Conservation (phyloP, 1,140 invertebrate species). For the Aphelenchoides avenae region DNA sequence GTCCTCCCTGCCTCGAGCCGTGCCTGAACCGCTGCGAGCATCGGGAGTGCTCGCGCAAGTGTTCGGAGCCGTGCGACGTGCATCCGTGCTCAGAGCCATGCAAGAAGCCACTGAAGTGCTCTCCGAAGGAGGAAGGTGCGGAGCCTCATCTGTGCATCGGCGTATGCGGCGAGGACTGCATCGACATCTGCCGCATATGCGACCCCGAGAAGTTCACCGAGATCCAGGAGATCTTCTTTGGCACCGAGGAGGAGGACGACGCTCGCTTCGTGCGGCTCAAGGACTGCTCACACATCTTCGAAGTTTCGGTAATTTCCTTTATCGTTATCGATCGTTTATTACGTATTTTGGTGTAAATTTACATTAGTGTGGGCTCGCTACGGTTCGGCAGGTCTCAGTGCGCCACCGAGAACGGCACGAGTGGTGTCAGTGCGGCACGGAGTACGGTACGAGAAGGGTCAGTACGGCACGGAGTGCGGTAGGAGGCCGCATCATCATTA, state of each 20-base stretch:
- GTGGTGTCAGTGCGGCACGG: no score
- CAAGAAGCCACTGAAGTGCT: slow-evolving; percentile 16
- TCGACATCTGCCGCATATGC: slow-evolving; percentile 40
- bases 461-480: no score
- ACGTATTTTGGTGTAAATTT: no score
- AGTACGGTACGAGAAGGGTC: no score
- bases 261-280: slow-evolving; percentile 44
- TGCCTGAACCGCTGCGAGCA: slow-evolving; percentile 22
- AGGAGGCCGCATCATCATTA: no score
- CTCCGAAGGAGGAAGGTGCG: slow-evolving; percentile 1
- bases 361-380: no score
- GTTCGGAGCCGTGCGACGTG: slow-evolving; percentile 22
- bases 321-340: no score
- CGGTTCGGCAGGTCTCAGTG: no score
- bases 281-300: slow-evolving; percentile 54
- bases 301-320: slow-evolving; percentile 28
- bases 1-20: slow-evolving; percentile 29
- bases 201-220: slow-evolving; percentile 30
- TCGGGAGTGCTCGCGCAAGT: slow-evolving; percentile 6
- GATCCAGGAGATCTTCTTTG: slow-evolving; percentile 60
- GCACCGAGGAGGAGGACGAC: slow-evolving; percentile 59
- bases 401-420: no score
- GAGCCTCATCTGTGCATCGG: slow-evolving; percentile 34
- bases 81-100: slow-evolving; percentile 23
- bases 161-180: slow-evolving; percentile 59